phyloP scores from a whole-genome alignment of 2,113 vertebrate species.

The Neofelis nebulosa region DNA sequence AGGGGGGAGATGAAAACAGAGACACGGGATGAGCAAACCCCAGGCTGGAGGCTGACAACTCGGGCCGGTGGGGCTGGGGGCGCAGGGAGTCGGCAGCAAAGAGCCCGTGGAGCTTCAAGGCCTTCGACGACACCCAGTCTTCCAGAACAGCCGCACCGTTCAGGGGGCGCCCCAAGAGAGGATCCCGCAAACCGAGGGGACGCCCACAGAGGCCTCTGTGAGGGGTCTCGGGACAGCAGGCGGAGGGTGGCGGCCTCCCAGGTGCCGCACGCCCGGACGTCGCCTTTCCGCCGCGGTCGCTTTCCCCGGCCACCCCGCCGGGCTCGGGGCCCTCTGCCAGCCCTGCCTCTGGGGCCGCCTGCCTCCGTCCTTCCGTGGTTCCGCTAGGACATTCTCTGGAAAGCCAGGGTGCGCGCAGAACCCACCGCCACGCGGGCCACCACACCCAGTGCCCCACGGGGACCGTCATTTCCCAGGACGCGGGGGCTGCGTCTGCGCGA shows the following conservation, averaged over 20 bases:
- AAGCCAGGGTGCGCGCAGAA: fast-evolving
- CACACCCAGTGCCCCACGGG: fast-evolving
- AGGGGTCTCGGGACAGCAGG: fast-evolving
- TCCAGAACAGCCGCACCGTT: not conserved
- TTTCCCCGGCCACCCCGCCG: too few relatives aligned
- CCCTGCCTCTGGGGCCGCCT: not conserved
- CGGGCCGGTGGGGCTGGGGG: fast-evolving
- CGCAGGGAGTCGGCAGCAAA: not conserved
- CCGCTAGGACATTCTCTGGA: not conserved
- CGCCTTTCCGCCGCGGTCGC: not conserved
- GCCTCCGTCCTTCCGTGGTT: not conserved
- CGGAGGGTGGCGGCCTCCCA: not conserved
- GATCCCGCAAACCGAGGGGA: fast-evolving
- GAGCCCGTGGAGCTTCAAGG: not conserved
- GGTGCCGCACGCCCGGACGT: fast-evolving
- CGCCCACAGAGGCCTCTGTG: not conserved
- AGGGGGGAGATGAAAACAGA: not conserved
- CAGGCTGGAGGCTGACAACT: fast-evolving
- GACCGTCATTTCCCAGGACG: fast-evolving
- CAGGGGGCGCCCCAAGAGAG: not conserved
- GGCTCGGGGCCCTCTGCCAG: not conserved
- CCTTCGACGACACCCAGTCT: not conserved
- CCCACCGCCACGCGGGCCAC: not conserved
- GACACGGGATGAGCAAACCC: fast-evolving
- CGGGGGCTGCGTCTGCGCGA: fast-evolving